Evolutionary conservation across 2,113 vertebrate species (phyloP), one percentile per base, ranked within the genome.

Genomic region (Parus major): DNA sequence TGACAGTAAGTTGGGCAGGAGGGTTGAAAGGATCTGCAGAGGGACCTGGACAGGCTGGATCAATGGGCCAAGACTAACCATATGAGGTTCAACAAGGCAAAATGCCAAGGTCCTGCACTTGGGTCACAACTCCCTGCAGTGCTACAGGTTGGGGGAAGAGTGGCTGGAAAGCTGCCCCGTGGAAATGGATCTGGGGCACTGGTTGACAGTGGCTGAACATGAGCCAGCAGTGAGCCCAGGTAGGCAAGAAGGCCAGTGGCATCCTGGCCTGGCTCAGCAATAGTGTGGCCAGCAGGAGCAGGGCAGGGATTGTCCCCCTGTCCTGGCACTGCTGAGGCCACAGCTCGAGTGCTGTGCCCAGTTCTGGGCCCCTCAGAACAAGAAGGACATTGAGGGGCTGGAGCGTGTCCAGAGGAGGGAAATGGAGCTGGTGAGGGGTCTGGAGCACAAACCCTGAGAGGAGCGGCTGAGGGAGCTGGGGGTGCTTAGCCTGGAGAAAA

Each of bases 201-300:
- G 64, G 4, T 33, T 15, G 39, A 33, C 22, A 46, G 46, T 3
- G 6, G 4, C 39, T 46, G 55, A 19, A 9, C 0, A 15, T 24
- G 47, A 53, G 39, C 33, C 33, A 61, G 14, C 0, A 0, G n/a
- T 10, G 36, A 12, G 3, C 10, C 44, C 22, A 18, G 53, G 10
- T 24, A 46, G 15, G 33, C 46, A 12, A 53, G 3, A 59, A 8
- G 2, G 33, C 23, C 36, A 33, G 3, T 11, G 39, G 12, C 83
- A 69, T 12, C 39, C 33, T 39, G 72, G 33, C 18, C 18, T n/a
- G 14, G 0, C 2, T 15, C 46, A 61, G 83, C 11, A 60, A 19
- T 8, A 1, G 64, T 11, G 46, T 24, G 72, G 28, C 17, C 55
- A 44, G 22, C 27, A 53, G 55, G 36, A 36, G 0, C 53, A 77